Evolutionary conservation across 2,113 vertebrate genomes (phyloP).

Genomic region (Heterotis niloticus): DNA sequence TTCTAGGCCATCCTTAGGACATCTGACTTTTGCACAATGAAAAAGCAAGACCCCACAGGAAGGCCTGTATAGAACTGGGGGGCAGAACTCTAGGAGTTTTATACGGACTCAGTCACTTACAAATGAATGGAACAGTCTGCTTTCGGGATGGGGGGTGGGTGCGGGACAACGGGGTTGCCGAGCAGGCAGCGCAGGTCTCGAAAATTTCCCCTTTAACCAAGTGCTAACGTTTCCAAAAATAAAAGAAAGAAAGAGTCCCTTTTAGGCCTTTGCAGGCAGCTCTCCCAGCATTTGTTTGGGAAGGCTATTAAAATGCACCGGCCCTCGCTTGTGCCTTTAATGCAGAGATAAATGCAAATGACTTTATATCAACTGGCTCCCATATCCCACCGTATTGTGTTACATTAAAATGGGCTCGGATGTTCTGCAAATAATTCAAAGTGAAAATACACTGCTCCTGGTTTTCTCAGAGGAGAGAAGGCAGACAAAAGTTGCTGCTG

Average conservation of each 20-base stretch:
- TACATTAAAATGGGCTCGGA: too few relatives aligned
- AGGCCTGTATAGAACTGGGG: conserved; percentile 58
- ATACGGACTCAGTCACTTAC: conserved; percentile 69
- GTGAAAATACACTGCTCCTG: too few relatives aligned
- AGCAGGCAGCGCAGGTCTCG: conserved; percentile 54
- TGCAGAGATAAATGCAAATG: conserved; percentile 17
- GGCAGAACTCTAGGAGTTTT: conserved; percentile 53
- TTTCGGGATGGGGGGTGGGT: conserved; percentile 50
- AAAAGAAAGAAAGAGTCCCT: conserved; percentile 64
- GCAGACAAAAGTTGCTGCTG: too few relatives aligned
- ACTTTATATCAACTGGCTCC: neutral
- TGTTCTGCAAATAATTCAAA: too few relatives aligned
- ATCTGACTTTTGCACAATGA: conserved; percentile 50
- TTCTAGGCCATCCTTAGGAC: conserved; percentile 60
- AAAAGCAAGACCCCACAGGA: conserved; percentile 58
- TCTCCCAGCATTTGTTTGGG: conserved; percentile 16
- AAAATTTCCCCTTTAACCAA: conserved; percentile 49
- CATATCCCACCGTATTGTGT: too few relatives aligned
- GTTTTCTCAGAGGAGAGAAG: too few relatives aligned
- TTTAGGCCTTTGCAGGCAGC: conserved; percentile 47
- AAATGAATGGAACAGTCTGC: conserved; percentile 52
- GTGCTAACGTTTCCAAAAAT: conserved; percentile 55
- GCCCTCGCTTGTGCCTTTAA: conserved; percentile 11
- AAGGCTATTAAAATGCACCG: conserved; percentile 28
- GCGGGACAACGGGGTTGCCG: conserved; percentile 62